Percentiles rank a stretch among this genome's conserved stretches.
Conservation (phyloP, 2,888 invertebrate species). For the Phortica magna region DNA sequence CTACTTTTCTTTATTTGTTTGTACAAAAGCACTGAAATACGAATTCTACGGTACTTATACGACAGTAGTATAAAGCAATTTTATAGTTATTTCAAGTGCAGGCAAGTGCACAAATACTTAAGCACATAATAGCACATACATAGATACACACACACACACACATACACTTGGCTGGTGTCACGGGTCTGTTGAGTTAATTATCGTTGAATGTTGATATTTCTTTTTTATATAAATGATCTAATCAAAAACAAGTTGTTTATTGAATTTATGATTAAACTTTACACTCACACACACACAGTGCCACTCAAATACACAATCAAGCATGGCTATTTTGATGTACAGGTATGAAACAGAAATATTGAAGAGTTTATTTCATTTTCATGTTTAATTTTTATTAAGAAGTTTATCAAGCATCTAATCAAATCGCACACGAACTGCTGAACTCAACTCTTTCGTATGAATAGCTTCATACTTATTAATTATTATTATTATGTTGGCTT, state of each 20-base stretch:
- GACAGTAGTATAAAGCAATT: not conserved
- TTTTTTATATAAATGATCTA: slow-evolving; percentile 58
- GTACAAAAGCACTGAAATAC: no score
- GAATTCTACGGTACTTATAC: not conserved
- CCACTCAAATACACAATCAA: not conserved
- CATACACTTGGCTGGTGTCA: not conserved
- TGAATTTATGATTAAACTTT: slow-evolving; percentile 58
- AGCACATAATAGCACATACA: not conserved
- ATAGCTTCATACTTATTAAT: no score
- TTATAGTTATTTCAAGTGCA: slow-evolving; percentile 4
- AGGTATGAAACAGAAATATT: not conserved
- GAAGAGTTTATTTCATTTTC: no score
- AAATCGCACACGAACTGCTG: no score
- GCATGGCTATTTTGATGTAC: not conserved
- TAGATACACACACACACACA: not conserved
- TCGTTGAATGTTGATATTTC: slow-evolving; percentile 55
- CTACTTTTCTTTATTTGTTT: no score
- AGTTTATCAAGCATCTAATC: no score
- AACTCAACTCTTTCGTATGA: no score
- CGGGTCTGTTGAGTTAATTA: slow-evolving; percentile 12
- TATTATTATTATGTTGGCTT: no score
- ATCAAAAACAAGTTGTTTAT: slow-evolving; percentile 68
- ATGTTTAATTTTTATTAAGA: no score
- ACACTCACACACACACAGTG: not conserved
- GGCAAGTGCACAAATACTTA: not conserved